Conservation (phyloP, 53 echinoderm and acorn worm genomes). For the Arbacia lixula region DNA sequence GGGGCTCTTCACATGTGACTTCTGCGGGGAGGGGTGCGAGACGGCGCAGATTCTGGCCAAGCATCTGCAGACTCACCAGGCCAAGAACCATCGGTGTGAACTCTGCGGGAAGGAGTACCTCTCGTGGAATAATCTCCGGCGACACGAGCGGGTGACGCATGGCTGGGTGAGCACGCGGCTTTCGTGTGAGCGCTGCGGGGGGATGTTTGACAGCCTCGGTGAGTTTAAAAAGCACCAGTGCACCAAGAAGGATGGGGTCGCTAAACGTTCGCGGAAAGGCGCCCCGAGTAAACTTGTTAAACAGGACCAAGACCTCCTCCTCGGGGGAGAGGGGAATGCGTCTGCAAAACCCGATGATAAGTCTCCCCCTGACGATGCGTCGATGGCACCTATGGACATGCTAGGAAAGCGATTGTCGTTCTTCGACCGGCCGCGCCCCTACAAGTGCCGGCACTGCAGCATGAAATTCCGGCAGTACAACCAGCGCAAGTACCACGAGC, state of each 20-base stretch:
- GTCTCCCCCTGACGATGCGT: not conserved
- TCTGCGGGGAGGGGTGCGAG: constrained; percentile 21
- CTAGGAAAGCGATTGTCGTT: constrained; percentile 40
- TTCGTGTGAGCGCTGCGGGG: not conserved
- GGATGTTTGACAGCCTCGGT: not conserved
- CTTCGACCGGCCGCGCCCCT: constrained; percentile 48
- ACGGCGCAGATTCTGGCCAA: not conserved
- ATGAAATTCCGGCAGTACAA: constrained; percentile 30
- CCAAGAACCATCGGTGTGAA: not conserved
- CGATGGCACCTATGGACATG: constrained; percentile 32
- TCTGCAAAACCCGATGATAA: not conserved
- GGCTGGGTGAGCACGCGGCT: not conserved
- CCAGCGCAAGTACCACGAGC: constrained; percentile 46
- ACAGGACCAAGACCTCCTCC: not conserved
- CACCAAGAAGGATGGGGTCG: not conserved
- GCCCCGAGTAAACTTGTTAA: not conserved
- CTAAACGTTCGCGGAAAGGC: not conserved
- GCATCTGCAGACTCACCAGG: constrained; percentile 21
- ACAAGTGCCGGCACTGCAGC: constrained; percentile 35
- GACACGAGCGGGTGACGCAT: constrained; percentile 20
- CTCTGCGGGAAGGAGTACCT: constrained; percentile 10
- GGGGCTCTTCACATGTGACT: constrained; percentile 1
- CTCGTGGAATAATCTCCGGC: not conserved
- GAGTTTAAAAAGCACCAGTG: constrained; percentile 35
- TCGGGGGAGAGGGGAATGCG: not conserved